phyloP scores from a whole-genome alignment of 2,888 invertebrate genomes.

The Ceraclea dissimilis region DNA sequence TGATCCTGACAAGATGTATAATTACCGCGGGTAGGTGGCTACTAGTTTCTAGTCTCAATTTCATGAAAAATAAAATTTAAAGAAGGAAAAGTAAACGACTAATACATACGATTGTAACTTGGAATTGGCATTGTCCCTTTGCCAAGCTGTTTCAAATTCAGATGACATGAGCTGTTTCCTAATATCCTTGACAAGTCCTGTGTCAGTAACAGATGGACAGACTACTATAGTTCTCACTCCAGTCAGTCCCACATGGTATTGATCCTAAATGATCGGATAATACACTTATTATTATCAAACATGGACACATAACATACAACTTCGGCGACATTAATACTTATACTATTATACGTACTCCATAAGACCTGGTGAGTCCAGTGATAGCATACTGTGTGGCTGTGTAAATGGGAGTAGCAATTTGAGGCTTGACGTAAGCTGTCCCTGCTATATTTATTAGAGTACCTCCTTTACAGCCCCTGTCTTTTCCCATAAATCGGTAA shows the following conservation, averaged over 20 bases:
- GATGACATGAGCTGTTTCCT: conserved; percentile 63
- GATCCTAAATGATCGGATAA: conserved; percentile 53
- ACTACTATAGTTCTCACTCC: conserved; percentile 64
- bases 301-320: too few species aligned
- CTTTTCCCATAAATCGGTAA: conserved; percentile 66
- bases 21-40: too few species aligned
- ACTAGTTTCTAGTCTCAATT: too few species aligned
- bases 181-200: conserved; percentile 58
- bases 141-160: conserved; percentile 67
- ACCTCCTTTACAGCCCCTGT: conserved; percentile 70
- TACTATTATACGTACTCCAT: conserved; percentile 56
- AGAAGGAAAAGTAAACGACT: too few species aligned
- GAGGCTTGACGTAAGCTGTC: conserved; percentile 59
- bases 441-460: conserved; percentile 70
- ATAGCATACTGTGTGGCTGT: conserved; percentile 72
- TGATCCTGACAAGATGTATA: too few species aligned
- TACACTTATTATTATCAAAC: too few species aligned
- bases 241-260: conserved; percentile 63
- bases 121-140: conserved; percentile 56
- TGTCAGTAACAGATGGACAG: conserved; percentile 63
- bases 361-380: conserved; percentile 63
- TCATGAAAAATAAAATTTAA: too few species aligned
- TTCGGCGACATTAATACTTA: too few species aligned
- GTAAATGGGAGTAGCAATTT: conserved; percentile 68
- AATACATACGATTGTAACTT: conserved; percentile 55